Percentiles rank a stretch among this genome's conserved stretches.
Conservation (phyloP, 2,113 vertebrate species). For the Macrotis lagotis region DNA sequence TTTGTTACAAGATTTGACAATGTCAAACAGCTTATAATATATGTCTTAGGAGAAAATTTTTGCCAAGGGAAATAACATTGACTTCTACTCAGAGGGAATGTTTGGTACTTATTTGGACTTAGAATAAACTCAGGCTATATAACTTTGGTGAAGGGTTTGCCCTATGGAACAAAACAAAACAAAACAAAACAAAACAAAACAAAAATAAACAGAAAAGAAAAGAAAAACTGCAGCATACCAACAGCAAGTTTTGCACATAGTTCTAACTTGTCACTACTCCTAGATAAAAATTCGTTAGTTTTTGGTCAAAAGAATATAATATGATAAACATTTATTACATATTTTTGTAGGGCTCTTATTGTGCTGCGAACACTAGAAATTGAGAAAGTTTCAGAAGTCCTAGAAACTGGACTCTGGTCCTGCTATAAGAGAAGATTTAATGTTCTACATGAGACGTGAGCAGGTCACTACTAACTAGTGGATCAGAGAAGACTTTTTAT, state of each 20-base stretch:
- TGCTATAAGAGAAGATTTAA: background rate
- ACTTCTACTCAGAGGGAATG: background rate
- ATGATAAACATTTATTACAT: background rate
- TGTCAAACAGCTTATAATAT: background rate
- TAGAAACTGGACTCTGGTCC: background rate
- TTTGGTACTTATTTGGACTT: background rate
- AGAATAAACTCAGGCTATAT: background rate
- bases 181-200: background rate
- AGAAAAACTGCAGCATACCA: background rate
- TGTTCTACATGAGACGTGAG: background rate
- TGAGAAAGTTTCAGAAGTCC: background rate
- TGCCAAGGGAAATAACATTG: background rate
- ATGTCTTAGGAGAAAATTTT: background rate
- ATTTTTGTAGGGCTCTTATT: background rate
- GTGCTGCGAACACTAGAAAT: background rate
- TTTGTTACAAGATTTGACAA: background rate
- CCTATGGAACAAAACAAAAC: background rate
- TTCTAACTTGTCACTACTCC: background rate
- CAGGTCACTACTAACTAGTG: background rate
- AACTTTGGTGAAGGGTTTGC: background rate
- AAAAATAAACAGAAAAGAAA: too few relatives aligned
- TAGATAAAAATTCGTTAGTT: background rate
- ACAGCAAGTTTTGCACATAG: background rate
- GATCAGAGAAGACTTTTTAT: background rate
- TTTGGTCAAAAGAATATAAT: background rate